A percentile compares a stretch with the other conserved stretches of the same genome.
Conservation (phyloP, 2,888 invertebrate genomes). For the Drosophila leonis region DNA sequence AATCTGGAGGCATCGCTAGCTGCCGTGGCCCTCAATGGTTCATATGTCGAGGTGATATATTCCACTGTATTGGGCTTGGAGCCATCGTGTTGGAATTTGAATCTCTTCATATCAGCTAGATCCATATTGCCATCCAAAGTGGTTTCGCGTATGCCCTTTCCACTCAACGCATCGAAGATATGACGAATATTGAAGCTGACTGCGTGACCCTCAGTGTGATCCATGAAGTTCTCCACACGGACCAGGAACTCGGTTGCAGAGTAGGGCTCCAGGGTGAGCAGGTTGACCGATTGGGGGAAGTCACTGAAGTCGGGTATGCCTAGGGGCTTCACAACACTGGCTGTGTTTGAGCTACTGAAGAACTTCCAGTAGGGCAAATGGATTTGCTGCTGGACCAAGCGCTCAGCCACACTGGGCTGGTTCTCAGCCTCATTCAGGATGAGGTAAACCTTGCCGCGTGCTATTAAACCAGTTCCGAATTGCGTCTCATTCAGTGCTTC, state of each 20-base stretch:
- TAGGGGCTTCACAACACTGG: constrained; percentile 79
- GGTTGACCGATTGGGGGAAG: constrained; percentile 90
- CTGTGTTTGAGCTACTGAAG: constrained; percentile 86
- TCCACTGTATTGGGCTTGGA: constrained; percentile 43
- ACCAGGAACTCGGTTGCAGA: constrained; percentile 88
- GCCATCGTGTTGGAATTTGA: constrained; percentile 80
- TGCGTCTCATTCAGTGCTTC: constrained; percentile 95
- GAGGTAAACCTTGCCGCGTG: constrained; percentile 89
- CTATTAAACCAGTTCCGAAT: constrained; percentile 89
- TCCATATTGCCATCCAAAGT: constrained; percentile 90
- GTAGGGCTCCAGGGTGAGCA: constrained; percentile 93
- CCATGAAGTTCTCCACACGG: constrained; percentile 91
- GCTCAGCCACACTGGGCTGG: constrained; percentile 82
- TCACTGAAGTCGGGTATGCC: constrained; percentile 70
- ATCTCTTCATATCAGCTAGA: constrained; percentile 86
- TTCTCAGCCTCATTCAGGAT: constrained; percentile 67
- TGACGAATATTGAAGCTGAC: constrained; percentile 80
- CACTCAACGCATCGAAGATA: constrained; percentile 87
- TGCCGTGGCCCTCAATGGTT: constrained; percentile 59
- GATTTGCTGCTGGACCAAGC: constrained; percentile 86
- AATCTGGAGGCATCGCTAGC: constrained; percentile 68
- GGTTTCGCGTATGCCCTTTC: constrained; percentile 88
- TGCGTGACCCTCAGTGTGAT: constrained; percentile 86
- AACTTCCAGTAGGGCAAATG: constrained; percentile 88
- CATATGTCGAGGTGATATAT: constrained; percentile 67